Evolutionary conservation across 2,113 vertebrate genomes (phyloP).

Genomic region (Phrynocephalus versicolor): DNA sequence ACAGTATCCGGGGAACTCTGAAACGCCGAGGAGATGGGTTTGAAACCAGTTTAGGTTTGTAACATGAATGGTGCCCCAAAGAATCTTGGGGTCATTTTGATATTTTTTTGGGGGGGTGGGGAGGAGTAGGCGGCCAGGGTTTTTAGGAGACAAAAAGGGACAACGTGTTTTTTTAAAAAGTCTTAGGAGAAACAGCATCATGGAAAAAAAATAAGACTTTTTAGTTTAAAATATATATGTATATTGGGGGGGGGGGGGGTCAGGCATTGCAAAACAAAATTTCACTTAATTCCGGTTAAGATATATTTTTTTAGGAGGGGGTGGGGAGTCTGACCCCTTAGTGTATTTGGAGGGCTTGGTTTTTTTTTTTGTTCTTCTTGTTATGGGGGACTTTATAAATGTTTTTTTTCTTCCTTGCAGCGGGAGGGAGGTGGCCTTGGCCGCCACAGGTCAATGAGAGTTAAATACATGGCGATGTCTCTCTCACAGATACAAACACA

Average conservation of each 20-base stretch:
- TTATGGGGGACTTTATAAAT: constrained; percentile 31
- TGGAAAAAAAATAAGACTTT: not conserved
- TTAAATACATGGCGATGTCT: not conserved
- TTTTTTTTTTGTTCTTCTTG: not conserved
- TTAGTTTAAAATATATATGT: not conserved
- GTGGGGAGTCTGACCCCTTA: constrained; percentile 23
- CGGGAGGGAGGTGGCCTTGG: not conserved
- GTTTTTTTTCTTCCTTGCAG: constrained; percentile 63
- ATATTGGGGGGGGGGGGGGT: not conserved
- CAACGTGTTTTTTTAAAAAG: not conserved
- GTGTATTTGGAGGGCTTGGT: constrained; percentile 57
- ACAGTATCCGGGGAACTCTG: not conserved
- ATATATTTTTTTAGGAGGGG: constrained; percentile 65
- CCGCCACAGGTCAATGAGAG: not conserved
- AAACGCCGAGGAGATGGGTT: not conserved
- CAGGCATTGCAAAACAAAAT: constrained; percentile 9
- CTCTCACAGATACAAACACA: not conserved
- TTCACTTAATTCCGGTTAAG: constrained; percentile 50
- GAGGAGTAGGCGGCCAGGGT: not conserved
- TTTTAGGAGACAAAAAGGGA: constrained; percentile 13
- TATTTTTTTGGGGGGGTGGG: not conserved
- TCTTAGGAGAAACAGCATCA: constrained; percentile 2
- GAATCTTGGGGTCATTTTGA: constrained; percentile 8
- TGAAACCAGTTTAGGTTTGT: constrained; percentile 12
- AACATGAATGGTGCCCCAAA: constrained; percentile 5